A percentile compares a stretch with the other conserved stretches of the same genome.
These are phyloP conservation scores for Lysandra bellargus DNA, from an alignment of 2,888 invertebrate species.

Conservation along the genomic window DNA sequence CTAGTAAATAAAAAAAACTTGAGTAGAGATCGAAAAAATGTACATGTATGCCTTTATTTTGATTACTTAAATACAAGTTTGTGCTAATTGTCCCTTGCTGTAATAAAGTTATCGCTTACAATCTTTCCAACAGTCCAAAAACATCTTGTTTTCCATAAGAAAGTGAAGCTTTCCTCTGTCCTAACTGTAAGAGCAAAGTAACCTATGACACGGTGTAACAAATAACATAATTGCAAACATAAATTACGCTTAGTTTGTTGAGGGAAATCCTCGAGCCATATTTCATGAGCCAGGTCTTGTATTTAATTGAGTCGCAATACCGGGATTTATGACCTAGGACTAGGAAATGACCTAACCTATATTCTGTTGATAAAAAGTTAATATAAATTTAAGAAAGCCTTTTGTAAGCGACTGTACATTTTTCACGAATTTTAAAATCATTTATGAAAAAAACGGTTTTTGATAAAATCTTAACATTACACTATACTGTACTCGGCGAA, in stretches of 20 bases:
- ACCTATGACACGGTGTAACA: conserved; percentile 28
- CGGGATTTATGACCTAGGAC: neutral
- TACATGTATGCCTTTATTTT: too few species aligned
- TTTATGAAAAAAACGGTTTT: too few species aligned
- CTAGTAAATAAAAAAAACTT: too few species aligned
- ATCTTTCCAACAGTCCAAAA: neutral
- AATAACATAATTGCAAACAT: conserved; percentile 29
- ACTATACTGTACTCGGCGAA: too few species aligned
- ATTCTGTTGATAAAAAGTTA: neutral
- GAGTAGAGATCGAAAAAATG: too few species aligned
- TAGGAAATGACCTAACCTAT: neutral
- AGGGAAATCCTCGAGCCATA: conserved; percentile 19
- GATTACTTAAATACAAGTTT: neutral
- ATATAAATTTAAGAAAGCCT: neutral
- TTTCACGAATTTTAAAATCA: too few species aligned
- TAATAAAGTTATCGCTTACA: neutral
- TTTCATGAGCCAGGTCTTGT: neutral
- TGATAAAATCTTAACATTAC: too few species aligned
- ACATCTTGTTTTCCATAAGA: neutral
- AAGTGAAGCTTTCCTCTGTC: neutral
- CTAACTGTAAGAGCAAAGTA: neutral
- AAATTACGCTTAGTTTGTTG: conserved; percentile 19
- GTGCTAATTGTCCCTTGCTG: neutral
- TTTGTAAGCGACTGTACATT: neutral
- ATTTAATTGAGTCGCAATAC: conserved; percentile 6